Conservation (phyloP, 2,888 invertebrate genomes). For the Serrognathus titanus region DNA sequence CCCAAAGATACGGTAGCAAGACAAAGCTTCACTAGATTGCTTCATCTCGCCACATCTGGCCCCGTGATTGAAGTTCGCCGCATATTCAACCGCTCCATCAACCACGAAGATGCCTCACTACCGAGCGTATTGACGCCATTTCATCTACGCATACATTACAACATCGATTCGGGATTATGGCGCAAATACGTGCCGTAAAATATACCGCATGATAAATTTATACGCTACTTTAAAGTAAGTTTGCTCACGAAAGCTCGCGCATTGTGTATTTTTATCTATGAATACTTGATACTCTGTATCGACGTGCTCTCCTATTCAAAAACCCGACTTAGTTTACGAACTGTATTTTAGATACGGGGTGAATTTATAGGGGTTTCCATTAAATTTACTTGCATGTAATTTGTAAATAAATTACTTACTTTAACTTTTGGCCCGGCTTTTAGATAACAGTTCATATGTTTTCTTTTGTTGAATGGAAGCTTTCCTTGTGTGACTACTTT, state of each 20-base stretch:
- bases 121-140: not conserved
- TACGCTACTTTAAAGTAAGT: not conserved
- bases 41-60: slow-evolving; percentile 20
- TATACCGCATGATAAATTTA: slow-evolving; percentile 1
- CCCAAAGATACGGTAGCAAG: slow-evolving; percentile 7
- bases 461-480: too few relatives aligned
- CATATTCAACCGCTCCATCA: slow-evolving; percentile 22
- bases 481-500: too few relatives aligned
- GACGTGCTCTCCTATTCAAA: not conserved
- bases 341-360: not conserved
- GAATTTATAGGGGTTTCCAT: not conserved
- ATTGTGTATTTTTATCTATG: slow-evolving; percentile 3
- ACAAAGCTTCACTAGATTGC: slow-evolving; percentile 18
- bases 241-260: not conserved
- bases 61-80: slow-evolving; percentile 21
- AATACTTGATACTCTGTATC: not conserved
- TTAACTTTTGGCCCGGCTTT: not conserved
- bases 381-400: not conserved
- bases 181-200: not conserved
- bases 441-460: not conserved
- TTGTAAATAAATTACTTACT: slow-evolving; percentile 1
- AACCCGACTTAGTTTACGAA: not conserved
- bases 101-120: slow-evolving; percentile 13
- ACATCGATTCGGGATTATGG: not conserved
- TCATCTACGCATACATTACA: slow-evolving; percentile 2